phyloP scores from a whole-genome alignment of 2,888 invertebrate genomes.

The Galerucella nymphaeae region DNA sequence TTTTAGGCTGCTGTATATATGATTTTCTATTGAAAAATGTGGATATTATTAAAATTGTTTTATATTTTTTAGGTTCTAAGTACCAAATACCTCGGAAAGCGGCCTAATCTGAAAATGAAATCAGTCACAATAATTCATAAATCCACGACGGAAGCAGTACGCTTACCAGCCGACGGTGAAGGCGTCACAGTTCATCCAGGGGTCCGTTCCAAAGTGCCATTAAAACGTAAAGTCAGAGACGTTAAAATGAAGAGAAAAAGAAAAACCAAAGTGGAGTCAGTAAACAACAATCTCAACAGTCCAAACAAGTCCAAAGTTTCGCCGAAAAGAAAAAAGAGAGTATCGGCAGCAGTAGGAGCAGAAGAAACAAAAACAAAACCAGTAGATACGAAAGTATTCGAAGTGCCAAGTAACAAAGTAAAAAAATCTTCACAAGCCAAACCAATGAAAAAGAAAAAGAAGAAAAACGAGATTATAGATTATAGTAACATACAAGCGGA shows the following conservation, averaged over 20 bases:
- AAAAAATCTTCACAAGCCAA: slow-evolving; percentile 61
- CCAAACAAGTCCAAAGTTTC: slow-evolving; percentile 59
- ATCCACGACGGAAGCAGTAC: slow-evolving; percentile 88
- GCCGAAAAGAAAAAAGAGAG: slow-evolving; percentile 63
- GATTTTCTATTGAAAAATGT: too few relatives aligned
- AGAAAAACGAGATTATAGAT: slow-evolving; percentile 81
- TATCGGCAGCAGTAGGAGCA: slow-evolving; percentile 65
- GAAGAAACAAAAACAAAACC: slow-evolving; percentile 69
- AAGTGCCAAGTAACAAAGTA: slow-evolving; percentile 63
- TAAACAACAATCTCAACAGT: slow-evolving; percentile 60
- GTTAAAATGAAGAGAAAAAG: slow-evolving; percentile 70
- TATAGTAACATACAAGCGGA: slow-evolving; percentile 77
- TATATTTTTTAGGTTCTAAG: slow-evolving; percentile 75
- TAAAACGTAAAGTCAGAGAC: slow-evolving; percentile 82
- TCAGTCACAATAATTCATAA: slow-evolving; percentile 91
- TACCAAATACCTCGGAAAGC: slow-evolving; percentile 83
- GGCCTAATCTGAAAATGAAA: slow-evolving; percentile 83
- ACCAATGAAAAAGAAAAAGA: slow-evolving; percentile 69
- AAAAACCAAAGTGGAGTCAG: slow-evolving; percentile 45
- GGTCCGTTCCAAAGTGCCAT: slow-evolving; percentile 85
- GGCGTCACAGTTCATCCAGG: slow-evolving; percentile 87
- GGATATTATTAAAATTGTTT: not conserved
- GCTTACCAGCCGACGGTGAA: slow-evolving; percentile 78
- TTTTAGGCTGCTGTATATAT: too few relatives aligned
- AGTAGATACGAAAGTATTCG: slow-evolving; percentile 58